Conservation (phyloP, 2,797 vertebrate species). For the Xyrichtys novacula region DNA sequence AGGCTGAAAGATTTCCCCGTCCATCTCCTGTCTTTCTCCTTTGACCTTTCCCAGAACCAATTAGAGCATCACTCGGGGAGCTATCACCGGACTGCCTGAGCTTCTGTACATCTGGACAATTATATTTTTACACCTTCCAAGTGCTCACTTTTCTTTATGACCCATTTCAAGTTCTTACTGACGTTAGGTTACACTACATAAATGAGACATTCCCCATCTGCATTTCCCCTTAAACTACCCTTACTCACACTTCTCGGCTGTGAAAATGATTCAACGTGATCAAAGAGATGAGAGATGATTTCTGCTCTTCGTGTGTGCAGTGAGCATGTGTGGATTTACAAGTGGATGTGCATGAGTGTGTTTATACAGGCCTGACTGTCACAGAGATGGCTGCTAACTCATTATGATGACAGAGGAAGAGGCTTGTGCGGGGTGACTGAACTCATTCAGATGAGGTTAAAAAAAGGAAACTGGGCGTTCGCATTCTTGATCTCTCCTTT, state of each 20-base stretch:
- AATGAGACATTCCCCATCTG: conserved; percentile 38
- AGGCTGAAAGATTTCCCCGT: conserved; percentile 45
- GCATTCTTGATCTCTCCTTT: conserved; percentile 53
- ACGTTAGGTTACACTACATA: conserved; percentile 22
- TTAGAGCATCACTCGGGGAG: conserved; percentile 53
- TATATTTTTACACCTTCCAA: conserved; percentile 38
- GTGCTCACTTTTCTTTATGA: conserved; percentile 26
- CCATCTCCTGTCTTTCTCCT: conserved; percentile 29
- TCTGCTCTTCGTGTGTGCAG: conserved; percentile 46
- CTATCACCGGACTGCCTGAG: conserved; percentile 34
- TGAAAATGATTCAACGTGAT: conserved; percentile 68
- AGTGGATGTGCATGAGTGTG: conserved; percentile 41
- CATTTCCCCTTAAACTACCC: conserved; percentile 44
- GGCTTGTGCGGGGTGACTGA: conserved; percentile 63
- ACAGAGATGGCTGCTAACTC: conserved; percentile 61
- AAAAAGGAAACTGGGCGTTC: conserved; percentile 43
- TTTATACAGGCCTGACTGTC: conserved; percentile 42
- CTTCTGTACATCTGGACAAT: conserved; percentile 13
- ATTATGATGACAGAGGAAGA: conserved; percentile 68
- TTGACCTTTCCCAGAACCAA: conserved; percentile 67
- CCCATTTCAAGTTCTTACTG: conserved; percentile 29
- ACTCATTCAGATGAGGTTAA: conserved; percentile 61
- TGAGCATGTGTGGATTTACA: conserved; percentile 45
- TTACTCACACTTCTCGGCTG: conserved; percentile 32
- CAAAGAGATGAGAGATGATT: conserved; percentile 64